A percentile compares a stretch with the other conserved stretches of the same genome.
Conservation (phyloP, 2,888 invertebrate species). For the Leptopilina drosophilae region DNA sequence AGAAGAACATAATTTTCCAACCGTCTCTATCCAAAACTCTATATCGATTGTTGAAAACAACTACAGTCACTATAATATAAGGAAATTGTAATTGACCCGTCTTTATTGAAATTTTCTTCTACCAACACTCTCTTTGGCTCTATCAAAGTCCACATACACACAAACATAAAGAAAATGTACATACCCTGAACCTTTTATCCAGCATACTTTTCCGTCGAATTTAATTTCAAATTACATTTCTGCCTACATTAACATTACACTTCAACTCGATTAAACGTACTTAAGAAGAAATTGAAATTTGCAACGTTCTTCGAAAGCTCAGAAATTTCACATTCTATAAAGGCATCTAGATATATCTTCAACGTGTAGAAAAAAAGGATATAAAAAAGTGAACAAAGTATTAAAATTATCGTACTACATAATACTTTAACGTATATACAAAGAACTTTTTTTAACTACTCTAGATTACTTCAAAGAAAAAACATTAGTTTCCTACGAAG, state of each 20-base stretch:
- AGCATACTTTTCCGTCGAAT: constrained; percentile 24
- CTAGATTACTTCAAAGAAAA: not conserved
- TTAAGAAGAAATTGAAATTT: constrained; percentile 37
- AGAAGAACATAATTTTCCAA: not conserved
- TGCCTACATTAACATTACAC: constrained; percentile 38
- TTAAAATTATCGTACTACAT: not conserved
- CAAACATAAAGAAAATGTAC: constrained; percentile 20
- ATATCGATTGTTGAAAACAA: constrained; percentile 21
- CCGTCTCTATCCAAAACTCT: no score
- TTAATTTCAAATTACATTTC: constrained; percentile 40
- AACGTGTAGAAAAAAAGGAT: constrained; percentile 17
- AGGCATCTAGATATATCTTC: constrained; percentile 19
- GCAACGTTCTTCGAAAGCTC: constrained; percentile 21
- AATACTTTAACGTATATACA: constrained; percentile 16
- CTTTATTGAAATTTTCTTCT: not conserved
- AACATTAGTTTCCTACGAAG: not conserved
- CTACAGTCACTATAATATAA: constrained; percentile 33
- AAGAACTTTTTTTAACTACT: not conserved
- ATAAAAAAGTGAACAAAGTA: constrained; percentile 19
- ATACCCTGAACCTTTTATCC: constrained; percentile 18
- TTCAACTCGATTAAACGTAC: constrained; percentile 34
- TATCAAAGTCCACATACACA: not conserved
- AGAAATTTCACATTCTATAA: constrained; percentile 33
- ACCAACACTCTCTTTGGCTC: not conserved
- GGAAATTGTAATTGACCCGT: constrained; percentile 26